Conservation (phyloP, 2,888 invertebrate species). For the Elysia crispata region DNA sequence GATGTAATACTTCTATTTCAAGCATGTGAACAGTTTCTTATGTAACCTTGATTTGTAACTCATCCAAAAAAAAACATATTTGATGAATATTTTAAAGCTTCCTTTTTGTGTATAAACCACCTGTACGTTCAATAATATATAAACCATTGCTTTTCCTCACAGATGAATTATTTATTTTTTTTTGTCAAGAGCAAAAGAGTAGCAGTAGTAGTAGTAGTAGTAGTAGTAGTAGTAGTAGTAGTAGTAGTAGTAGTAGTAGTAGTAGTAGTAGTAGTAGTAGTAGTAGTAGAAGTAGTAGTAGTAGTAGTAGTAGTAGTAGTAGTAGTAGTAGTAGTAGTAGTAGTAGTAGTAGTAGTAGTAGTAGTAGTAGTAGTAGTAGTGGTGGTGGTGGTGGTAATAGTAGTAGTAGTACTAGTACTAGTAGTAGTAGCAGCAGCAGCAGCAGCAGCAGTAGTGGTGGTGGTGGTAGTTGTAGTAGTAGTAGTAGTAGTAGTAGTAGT, state of each 20-base stretch:
- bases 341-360: slow-evolving; percentile 4
- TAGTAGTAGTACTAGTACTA: slow-evolving; percentile 1
- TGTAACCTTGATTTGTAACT: too few species aligned
- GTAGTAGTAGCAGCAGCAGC: background rate
- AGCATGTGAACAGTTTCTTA: too few species aligned
- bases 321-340: background rate
- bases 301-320: slow-evolving; percentile 4
- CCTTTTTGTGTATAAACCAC: too few species aligned
- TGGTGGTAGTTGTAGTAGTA: slow-evolving; percentile 3
- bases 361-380: slow-evolving; percentile 9
- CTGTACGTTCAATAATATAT: too few species aligned
- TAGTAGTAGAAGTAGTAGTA: background rate
- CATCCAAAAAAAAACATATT: too few species aligned
- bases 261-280: slow-evolving; percentile 9
- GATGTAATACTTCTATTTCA: too few species aligned
- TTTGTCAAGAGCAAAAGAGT: too few species aligned
- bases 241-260: slow-evolving; percentile 9
- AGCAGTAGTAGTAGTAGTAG: background rate
- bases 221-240: slow-evolving; percentile 9
- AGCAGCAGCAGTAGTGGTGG: background rate
- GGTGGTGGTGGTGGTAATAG: background rate
- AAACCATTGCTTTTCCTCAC: too few species aligned
- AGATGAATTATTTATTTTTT: background rate
- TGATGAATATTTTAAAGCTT: too few species aligned
- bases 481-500: slow-evolving; percentile 9